Conservation (phyloP, 2,888 invertebrate genomes). For the Folsomia candida region DNA sequence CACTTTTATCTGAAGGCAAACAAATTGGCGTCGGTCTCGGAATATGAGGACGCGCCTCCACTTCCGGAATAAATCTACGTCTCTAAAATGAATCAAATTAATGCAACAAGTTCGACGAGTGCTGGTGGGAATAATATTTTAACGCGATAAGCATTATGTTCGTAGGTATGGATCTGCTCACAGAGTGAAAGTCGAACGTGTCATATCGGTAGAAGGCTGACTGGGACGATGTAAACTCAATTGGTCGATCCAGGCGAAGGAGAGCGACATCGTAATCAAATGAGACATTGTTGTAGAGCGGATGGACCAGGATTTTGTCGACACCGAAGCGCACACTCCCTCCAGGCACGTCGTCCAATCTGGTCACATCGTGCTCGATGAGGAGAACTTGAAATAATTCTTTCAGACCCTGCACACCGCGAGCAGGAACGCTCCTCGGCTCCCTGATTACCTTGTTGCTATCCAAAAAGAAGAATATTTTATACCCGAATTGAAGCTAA, state of each 20-base stretch:
- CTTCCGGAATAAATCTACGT: slow-evolving; percentile 20
- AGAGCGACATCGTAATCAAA: slow-evolving; percentile 45
- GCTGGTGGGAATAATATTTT: neutral
- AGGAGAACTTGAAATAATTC: slow-evolving; percentile 41
- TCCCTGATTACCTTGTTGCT: slow-evolving; percentile 23
- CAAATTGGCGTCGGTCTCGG: slow-evolving; percentile 41
- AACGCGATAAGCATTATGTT: neutral
- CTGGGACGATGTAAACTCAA: slow-evolving; percentile 24
- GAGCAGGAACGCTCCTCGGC: slow-evolving; percentile 1
- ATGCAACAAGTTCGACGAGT: neutral
- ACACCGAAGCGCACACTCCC: slow-evolving; percentile 36
- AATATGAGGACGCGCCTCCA: slow-evolving; percentile 26
- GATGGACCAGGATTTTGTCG: slow-evolving; percentile 41
- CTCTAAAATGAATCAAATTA: slow-evolving; percentile 8
- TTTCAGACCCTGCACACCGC: neutral
- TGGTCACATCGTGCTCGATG: slow-evolving; percentile 44
- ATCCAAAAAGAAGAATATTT: neutral
- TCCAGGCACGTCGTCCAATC: slow-evolving; percentile 33
- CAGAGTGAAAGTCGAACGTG: slow-evolving; percentile 23
- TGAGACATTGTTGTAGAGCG: slow-evolving; percentile 43
- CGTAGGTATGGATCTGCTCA: slow-evolving; percentile 11
- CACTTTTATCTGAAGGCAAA: slow-evolving; percentile 29
- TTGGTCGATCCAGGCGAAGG: slow-evolving; percentile 29
- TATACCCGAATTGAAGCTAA: neutral
- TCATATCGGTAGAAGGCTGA: slow-evolving; percentile 8